Percentiles rank a stretch among this genome's conserved stretches.
Conservation (phyloP, 2,888 invertebrate species). For the Steinernema scapterisci region DNA sequence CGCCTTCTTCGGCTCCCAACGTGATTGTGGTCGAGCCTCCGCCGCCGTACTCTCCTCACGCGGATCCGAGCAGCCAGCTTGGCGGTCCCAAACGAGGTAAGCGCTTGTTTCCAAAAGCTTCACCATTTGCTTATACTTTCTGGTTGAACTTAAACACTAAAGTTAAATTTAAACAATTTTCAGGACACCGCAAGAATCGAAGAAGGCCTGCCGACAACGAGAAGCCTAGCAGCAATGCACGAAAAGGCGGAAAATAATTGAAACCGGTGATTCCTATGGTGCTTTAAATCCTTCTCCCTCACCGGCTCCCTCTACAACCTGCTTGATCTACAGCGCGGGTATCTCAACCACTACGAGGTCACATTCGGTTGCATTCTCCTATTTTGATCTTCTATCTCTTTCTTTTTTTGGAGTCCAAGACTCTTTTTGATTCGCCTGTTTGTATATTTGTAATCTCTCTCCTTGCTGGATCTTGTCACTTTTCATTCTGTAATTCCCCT, state of each 20-base stretch:
- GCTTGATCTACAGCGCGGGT: slow-evolving; percentile 27
- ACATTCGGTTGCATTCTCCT: slow-evolving; percentile 27
- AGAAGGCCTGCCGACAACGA: slow-evolving; percentile 26
- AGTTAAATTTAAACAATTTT: background rate
- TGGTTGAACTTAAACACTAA: too few species aligned
- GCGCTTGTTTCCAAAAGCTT: too few species aligned
- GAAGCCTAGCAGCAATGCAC: slow-evolving; percentile 5
- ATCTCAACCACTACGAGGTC: slow-evolving; percentile 22
- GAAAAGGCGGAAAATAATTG: background rate
- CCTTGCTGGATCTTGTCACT: slow-evolving; percentile 28
- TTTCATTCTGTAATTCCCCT: slow-evolving; percentile 6
- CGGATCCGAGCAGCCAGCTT: slow-evolving; percentile 48
- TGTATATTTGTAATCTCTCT: slow-evolving; percentile 10
- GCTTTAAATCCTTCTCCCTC: background rate
- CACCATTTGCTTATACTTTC: too few species aligned
- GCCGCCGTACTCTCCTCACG: slow-evolving; percentile 53
- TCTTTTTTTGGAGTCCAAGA: background rate
- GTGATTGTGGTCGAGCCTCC: slow-evolving; percentile 58
- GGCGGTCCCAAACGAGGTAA: slow-evolving; percentile 52
- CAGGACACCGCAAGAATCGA: slow-evolving; percentile 16
- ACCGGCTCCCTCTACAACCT: background rate
- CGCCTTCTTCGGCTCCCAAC: slow-evolving; percentile 33
- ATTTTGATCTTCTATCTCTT: slow-evolving; percentile 8
- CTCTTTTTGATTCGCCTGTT: slow-evolving; percentile 20
- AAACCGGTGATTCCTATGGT: slow-evolving; percentile 12